These are phyloP conservation scores for Oreotragus oreotragus DNA, from an alignment of 2,113 vertebrate species.

Conservation along the genomic window DNA sequence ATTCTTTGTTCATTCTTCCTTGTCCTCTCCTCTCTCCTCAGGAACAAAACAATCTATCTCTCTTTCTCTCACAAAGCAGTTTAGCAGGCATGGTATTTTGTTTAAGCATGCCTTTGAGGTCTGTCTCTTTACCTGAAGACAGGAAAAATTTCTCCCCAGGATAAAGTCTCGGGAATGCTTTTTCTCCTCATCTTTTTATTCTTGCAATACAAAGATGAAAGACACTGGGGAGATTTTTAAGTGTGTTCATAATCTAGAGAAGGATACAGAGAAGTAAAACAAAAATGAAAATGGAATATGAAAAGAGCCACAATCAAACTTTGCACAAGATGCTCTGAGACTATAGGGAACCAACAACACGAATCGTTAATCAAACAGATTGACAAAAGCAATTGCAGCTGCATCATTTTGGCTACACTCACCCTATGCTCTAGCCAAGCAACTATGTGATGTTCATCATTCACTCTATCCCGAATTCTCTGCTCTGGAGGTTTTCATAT, in stretches of 20 bases:
- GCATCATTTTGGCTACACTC: background rate
- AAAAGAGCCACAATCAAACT: background rate
- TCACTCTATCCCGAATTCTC: background rate
- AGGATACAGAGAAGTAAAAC: background rate
- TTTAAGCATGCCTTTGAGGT: background rate
- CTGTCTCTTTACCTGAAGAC: background rate
- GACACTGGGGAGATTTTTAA: background rate
- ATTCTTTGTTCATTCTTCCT: background rate
- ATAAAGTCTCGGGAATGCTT: background rate
- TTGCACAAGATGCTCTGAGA: no score
- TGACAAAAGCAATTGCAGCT: background rate
- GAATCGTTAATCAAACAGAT: background rate
- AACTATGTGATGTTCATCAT: background rate
- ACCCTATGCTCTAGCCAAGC: background rate
- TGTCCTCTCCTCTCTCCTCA: background rate
- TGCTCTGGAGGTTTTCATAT: background rate
- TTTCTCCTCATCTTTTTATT: background rate
- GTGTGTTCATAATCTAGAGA: background rate
- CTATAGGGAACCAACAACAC: background rate
- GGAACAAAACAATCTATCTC: background rate
- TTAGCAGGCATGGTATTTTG: background rate
- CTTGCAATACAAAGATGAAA: background rate
- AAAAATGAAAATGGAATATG: background rate
- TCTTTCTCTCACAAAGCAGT: background rate
- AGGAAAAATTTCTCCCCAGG: background rate